Evolutionary conservation across 2,888 invertebrate species (phyloP).

Genomic region (Lypha dubia): DNA sequence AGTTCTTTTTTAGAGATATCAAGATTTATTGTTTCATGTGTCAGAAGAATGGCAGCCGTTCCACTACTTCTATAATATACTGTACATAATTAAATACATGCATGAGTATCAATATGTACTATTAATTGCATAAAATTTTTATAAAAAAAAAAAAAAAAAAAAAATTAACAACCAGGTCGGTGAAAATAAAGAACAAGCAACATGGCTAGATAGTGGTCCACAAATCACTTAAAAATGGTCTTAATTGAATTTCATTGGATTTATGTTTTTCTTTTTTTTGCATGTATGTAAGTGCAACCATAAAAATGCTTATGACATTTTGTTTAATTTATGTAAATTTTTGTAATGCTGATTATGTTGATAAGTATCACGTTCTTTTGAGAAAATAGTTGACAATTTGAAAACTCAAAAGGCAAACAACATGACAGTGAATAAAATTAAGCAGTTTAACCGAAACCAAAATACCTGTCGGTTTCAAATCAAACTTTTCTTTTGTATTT

Average conservation of each 20-base stretch:
- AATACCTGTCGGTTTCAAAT: not conserved
- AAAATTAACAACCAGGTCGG: not conserved
- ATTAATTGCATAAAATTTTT: no score
- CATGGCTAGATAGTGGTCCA: not conserved
- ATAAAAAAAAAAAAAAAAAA: no score
- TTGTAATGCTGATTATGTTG: not conserved
- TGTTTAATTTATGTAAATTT: conserved; percentile 1
- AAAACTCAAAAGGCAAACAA: not conserved
- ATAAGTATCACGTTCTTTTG: conserved; percentile 6
- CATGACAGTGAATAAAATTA: not conserved
- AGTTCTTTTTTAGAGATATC: no score
- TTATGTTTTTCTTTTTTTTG: no score
- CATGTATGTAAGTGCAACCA: not conserved
- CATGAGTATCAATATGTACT: no score
- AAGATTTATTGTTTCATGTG: no score
- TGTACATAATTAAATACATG: no score
- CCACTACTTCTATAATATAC: no score
- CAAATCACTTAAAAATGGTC: not conserved
- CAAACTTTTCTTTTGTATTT: no score
- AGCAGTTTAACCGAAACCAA: not conserved
- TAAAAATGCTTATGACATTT: not conserved
- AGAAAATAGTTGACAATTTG: not conserved
- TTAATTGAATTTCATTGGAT: conserved; percentile 5
- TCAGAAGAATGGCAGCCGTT: no score
- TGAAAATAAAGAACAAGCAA: no score